Conservation (phyloP, 2,113 vertebrate species). For the Orientallactaga bullata region DNA sequence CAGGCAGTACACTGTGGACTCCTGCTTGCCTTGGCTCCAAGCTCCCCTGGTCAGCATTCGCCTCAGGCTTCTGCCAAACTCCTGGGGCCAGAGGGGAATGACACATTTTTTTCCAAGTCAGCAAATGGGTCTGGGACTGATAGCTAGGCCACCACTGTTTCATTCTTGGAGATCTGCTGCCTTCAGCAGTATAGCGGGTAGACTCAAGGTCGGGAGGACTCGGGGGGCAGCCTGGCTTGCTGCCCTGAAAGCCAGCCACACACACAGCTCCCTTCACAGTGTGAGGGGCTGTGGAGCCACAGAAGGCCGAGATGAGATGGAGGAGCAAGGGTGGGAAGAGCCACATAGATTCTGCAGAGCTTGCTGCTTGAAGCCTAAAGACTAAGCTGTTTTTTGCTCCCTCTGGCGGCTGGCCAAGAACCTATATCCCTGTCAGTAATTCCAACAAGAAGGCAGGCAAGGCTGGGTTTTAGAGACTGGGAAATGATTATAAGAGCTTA, state of each 20-base stretch:
- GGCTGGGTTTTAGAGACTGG: not conserved
- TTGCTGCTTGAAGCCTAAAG: not conserved
- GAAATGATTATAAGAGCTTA: constrained; percentile 8
- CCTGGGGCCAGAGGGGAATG: constrained; percentile 67
- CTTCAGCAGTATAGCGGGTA: constrained; percentile 50
- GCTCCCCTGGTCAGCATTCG: constrained; percentile 53
- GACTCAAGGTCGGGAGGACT: constrained; percentile 68
- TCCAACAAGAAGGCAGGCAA: not conserved
- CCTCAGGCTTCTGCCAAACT: constrained; percentile 59
- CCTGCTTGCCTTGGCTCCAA: not conserved
- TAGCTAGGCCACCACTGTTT: not conserved
- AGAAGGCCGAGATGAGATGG: not conserved
- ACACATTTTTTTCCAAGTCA: constrained; percentile 70
- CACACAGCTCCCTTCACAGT: not conserved
- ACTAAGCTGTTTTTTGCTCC: constrained; percentile 66
- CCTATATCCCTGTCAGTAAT: not conserved
- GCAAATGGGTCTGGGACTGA: constrained; percentile 39
- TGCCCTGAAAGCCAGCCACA: not conserved
- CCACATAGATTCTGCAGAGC: not conserved
- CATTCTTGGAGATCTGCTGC: constrained; percentile 55
- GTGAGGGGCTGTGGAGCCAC: not conserved
- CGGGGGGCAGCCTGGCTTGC: not conserved
- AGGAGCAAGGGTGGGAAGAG: not conserved
- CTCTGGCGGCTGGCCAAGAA: constrained; percentile 67
- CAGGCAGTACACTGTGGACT: not conserved